Evolutionary conservation across 2,888 invertebrate genomes (phyloP), one percentile per base, ranked within the genome.

Genomic region (Acleris emargana): DNA sequence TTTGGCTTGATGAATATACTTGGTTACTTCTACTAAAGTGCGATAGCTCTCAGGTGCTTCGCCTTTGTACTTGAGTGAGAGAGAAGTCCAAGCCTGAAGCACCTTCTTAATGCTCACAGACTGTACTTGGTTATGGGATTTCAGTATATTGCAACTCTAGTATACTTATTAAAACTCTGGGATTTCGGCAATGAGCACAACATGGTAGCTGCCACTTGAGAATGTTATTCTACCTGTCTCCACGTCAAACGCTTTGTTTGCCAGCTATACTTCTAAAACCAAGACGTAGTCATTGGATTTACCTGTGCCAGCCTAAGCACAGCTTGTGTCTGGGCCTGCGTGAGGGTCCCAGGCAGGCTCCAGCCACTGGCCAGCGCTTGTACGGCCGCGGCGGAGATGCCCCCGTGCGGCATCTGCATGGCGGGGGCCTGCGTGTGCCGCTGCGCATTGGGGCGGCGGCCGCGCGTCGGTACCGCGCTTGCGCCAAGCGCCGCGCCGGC

Each of bases 291-390:
- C 11, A 32, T 11, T 32, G 13, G 5, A 72, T 75, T 38, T 57
- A 92, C 92, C 90, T 93, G 93, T 3, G 93, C 91, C 3, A 93
- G 82, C 79, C 93, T 82, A 25, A 92, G 82, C 72, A 93, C 92
- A 76, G 93, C 93, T 72, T 93, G 93, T 72, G 91, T 89, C 75
- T 93, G 93, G 55, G 89, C 87, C 68, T 88, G 89, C 57, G 93
- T 91, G 11, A 93, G 78, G 43, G 88, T 81, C 7, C 84, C 84
- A 20, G 86, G 84, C 20, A 89, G 72, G 20, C 75, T 83, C 86
- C 87, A 93, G 45, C 90, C 89, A 72, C 88, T 93, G 45, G 91
- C 80, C 25, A 93, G 74, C 11, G 93, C 91, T 67, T 91, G 90
- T 45, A 90, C 91, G 0, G 91, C 80, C 5, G 91, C 91, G 0